Evolutionary conservation across 2,113 vertebrate species (phyloP).

Genomic region (Choloepus hoffmanni): DNA sequence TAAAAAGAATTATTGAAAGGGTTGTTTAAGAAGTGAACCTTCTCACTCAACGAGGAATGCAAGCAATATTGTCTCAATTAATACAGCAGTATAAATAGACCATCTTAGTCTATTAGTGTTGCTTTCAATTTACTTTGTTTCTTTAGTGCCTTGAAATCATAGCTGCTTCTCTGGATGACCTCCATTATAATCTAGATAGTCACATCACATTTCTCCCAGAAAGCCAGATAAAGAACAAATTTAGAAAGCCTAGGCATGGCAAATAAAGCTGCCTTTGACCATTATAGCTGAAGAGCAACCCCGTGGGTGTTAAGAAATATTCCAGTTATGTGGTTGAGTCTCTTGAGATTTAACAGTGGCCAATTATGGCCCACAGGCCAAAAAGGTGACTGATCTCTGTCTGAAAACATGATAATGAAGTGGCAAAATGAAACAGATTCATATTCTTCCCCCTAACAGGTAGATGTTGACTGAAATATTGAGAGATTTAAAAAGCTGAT

Average conservation of each 20-base stretch:
- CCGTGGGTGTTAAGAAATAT: slow-evolving; percentile 49
- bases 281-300: slow-evolving; percentile 59
- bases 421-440: slow-evolving; percentile 48
- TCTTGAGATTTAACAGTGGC: slow-evolving; percentile 48
- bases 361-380: slow-evolving; percentile 57
- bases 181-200: slow-evolving; percentile 59
- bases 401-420: slow-evolving; percentile 56
- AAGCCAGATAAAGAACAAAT: slow-evolving; percentile 56
- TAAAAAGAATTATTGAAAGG: slow-evolving; percentile 40
- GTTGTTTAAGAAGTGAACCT: not conserved
- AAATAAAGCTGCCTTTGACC: slow-evolving; percentile 67
- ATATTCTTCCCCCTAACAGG: not conserved
- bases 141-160: slow-evolving; percentile 50
- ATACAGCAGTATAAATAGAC: slow-evolving; percentile 19
- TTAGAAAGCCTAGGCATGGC: slow-evolving; percentile 50
- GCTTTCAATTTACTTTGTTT: not conserved
- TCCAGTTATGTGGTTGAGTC: slow-evolving; percentile 57
- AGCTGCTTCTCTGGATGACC: slow-evolving; percentile 43
- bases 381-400: slow-evolving; percentile 47
- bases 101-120: not conserved
- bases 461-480: slow-evolving; percentile 74
- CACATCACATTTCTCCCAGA: slow-evolving; percentile 53
- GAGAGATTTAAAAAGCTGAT: slow-evolving; percentile 68
- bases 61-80: not conserved
- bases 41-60: slow-evolving; percentile 10